Conservation (phyloP, 2,113 vertebrate species). For the Scomber colias region DNA sequence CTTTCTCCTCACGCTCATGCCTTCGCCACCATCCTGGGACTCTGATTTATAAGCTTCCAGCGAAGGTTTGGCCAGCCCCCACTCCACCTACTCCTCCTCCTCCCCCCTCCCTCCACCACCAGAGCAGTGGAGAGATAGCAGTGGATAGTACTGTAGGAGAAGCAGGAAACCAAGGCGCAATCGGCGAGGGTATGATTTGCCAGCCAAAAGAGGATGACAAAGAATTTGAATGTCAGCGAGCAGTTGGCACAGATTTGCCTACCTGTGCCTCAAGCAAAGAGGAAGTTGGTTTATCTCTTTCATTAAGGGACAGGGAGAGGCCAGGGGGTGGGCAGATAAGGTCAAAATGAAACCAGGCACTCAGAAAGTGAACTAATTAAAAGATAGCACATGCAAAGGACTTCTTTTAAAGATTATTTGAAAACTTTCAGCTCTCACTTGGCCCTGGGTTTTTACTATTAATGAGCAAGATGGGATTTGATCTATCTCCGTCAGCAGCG, state of each 20-base stretch:
- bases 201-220: constrained; percentile 60
- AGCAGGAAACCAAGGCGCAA: not conserved
- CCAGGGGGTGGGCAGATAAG: constrained; percentile 29
- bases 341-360: constrained; percentile 42
- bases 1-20: constrained; percentile 29
- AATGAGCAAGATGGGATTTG: constrained; percentile 25
- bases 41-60: constrained; percentile 70
- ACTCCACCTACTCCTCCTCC: not conserved
- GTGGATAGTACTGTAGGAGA: not conserved
- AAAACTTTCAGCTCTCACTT: constrained; percentile 22
- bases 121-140: constrained; percentile 4
- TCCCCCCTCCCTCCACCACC: not conserved
- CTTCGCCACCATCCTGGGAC: constrained; percentile 44
- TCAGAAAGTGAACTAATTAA: constrained; percentile 54
- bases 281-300: constrained; percentile 37
- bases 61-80: constrained; percentile 8
- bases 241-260: constrained; percentile 45
- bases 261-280: constrained; percentile 31
- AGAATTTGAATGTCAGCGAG: constrained; percentile 67
- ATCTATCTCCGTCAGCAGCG: not conserved
- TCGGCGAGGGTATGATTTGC: constrained; percentile 50
- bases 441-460: constrained; percentile 21
- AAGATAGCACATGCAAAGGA: constrained; percentile 22
- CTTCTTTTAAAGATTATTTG: constrained; percentile 32
- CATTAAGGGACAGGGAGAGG: not conserved